Base-by-base conservation (phyloP, 2,888 invertebrate genomes). In the Seira ritae region DNA sequence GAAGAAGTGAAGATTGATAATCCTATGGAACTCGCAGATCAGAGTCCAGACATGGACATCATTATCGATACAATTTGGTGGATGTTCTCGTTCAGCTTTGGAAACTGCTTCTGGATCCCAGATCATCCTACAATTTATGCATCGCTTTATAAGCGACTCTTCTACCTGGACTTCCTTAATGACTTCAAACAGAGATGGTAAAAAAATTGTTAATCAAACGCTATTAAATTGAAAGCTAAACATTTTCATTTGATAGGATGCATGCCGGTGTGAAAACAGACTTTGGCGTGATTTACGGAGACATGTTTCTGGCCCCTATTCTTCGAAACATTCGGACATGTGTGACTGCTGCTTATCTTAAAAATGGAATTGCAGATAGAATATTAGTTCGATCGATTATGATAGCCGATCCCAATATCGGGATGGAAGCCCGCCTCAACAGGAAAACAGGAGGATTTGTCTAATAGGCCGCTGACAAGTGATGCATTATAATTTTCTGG, bases 211-310 rank as follows among this genome's bases (percentile, higher is more conserved):
- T 20, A 19, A 12, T 12, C 42, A 42, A 42, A 42, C 12, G 12
- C n/a, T 22, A 10, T 22, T 10, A 15, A 22, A 67, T 8, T 67
- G 23, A 20, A 50, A 20, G 22, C 22, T 8, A 22, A 55, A 55
- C n/a, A 67, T 66, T 20, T 37, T 46, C 0, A 70, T 60, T 55
- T 46, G 8, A 15, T 23, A 79, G 79, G 79, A 4, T 79, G 12
- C 77, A 78, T 55, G 73, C 72, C 3, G 80, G 80, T 19, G 62
- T 31, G 1, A 17, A 68, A 15, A 68, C 76, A 6, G 80, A 84
- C 17, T 83, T 81, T 55, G 85, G 84, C n/a, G 80, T 85, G 1
- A 67, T 85, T 6, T 80, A 83, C 73, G 85, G 85, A 17, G 83
- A 85, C 23, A 80, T 84, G 46, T 31, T 77, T 17, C n/a, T 77